Base-by-base conservation (phyloP, 2,888 invertebrate species). In the Phanerotoma sp. region DNA sequence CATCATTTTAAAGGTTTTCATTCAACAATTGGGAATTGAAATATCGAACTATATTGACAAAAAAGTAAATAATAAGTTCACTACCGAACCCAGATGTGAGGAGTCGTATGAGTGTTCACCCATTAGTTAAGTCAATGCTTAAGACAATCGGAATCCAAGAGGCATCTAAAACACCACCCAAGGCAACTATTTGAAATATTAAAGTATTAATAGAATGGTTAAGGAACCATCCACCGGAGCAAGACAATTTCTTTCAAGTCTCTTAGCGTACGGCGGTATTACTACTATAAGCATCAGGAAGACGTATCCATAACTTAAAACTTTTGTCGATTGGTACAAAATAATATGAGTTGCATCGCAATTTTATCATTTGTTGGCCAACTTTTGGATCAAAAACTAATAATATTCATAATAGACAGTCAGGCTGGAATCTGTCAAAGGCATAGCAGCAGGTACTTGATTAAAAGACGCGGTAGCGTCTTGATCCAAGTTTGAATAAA, bases 231-330 rank as follows among this genome's bases (percentile, higher is more conserved):
- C 42, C 42, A 3, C 42, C 49, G 1, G 49, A 54, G 1, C 13
- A 54, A 18, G 15, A 41, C 2, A 54, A 42, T 22, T 11, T 54
- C 9, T 54, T 54, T 15, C 49, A 49, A 4, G 40, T 54, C 2
- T 49, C 42, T 0, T 15, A 44, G 10, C 47, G 40, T n/a, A 42
- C 42, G 6, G 54, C 48, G 1, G 15, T 32, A 5, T 10, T 49
- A 11, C 16, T 49, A n/a, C 13, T 49, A 13, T n/a, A 49, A n/a
- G 48, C 51, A 5, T 55, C 50, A 1, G 42, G 58, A 33, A 44
- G 44, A 37, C 41, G 54, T 35, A 20, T 58, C 40, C 48, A 38
- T n/a, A 49, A 55, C 38, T 44, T 55, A 11, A 58, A 51, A 2
- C 38, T 41, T 13, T 13, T 48, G 20, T 21, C 51, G 10, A 44